phyloP scores from a whole-genome alignment of 2,797 vertebrate genomes.

The Sibirionetta formosa region DNA sequence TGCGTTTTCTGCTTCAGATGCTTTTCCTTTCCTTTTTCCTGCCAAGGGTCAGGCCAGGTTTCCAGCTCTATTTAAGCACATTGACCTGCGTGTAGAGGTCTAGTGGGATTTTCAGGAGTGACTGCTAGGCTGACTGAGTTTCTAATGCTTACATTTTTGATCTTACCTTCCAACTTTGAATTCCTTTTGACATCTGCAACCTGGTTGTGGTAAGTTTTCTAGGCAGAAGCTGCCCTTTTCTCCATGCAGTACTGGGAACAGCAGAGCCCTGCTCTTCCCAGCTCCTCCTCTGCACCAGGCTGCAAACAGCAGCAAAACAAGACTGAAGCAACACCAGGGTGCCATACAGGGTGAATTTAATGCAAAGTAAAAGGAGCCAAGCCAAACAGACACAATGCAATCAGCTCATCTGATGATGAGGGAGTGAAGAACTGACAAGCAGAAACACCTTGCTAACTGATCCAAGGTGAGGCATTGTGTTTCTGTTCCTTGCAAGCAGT shows the following conservation, averaged over 20 bases:
- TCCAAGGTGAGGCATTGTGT: background rate
- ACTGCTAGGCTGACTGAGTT: background rate
- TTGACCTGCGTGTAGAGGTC: accelerated
- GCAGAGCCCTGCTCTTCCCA: background rate
- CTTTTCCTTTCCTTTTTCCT: background rate
- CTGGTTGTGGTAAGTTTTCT: background rate
- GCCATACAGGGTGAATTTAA: accelerated
- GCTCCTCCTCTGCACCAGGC: background rate
- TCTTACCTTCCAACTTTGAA: background rate
- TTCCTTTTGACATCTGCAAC: background rate
- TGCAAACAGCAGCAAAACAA: background rate
- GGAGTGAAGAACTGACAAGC: background rate
- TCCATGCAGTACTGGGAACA: accelerated
- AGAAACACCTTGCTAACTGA: background rate
- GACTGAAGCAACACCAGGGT: background rate
- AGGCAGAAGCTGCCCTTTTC: background rate
- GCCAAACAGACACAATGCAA: background rate
- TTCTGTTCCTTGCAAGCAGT: background rate
- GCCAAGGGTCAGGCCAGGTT: background rate
- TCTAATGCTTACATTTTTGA: background rate
- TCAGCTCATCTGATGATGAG: background rate
- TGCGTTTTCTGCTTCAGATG: background rate
- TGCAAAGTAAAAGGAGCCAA: background rate
- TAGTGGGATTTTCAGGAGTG: background rate
- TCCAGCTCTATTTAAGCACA: background rate